Percentiles rank a stretch among this genome's conserved stretches.
phyloP scores from a whole-genome alignment of 2,888 invertebrate species.

The Xylocampa areola region DNA sequence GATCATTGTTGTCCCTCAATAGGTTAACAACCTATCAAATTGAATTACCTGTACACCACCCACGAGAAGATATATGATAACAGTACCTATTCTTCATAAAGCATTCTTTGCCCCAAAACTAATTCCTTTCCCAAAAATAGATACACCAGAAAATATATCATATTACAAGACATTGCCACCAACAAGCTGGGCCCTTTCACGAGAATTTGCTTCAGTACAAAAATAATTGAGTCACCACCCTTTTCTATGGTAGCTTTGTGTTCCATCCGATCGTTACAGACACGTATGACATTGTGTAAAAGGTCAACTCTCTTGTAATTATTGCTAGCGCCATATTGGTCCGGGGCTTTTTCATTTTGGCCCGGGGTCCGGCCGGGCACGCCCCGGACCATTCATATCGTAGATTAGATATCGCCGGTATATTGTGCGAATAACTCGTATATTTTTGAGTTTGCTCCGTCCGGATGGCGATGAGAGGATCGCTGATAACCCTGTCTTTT shows the following conservation, averaged over 20 bases:
- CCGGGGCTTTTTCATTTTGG: slow-evolving; percentile 67
- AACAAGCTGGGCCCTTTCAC: slow-evolving; percentile 22
- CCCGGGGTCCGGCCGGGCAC: slow-evolving; percentile 44
- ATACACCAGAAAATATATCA: slow-evolving; percentile 10
- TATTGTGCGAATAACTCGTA: slow-evolving; percentile 61
- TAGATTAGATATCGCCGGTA: slow-evolving; percentile 69
- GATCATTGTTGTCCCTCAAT: too few species aligned
- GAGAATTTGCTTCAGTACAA: slow-evolving; percentile 25
- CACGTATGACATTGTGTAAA: slow-evolving; percentile 61
- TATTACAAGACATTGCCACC: slow-evolving; percentile 21
- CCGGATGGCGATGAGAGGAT: slow-evolving; percentile 37
- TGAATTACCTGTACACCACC: too few species aligned
- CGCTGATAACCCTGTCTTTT: slow-evolving; percentile 52
- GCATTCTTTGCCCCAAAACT: too few species aligned
- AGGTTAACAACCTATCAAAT: too few species aligned
- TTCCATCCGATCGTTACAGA: slow-evolving; percentile 47
- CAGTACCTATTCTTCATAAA: too few species aligned
- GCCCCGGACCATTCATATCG: slow-evolving; percentile 66
- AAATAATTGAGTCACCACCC: slow-evolving; percentile 58
- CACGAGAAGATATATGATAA: too few species aligned
- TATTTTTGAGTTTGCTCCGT: slow-evolving; percentile 53
- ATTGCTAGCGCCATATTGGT: slow-evolving; percentile 66
- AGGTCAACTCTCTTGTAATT: slow-evolving; percentile 66
- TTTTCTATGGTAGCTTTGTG: slow-evolving; percentile 50
- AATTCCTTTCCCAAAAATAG: slow-evolving; percentile 1